Evolutionary conservation across 2,113 vertebrate species (phyloP).

Genomic region (Cebus imitator): DNA sequence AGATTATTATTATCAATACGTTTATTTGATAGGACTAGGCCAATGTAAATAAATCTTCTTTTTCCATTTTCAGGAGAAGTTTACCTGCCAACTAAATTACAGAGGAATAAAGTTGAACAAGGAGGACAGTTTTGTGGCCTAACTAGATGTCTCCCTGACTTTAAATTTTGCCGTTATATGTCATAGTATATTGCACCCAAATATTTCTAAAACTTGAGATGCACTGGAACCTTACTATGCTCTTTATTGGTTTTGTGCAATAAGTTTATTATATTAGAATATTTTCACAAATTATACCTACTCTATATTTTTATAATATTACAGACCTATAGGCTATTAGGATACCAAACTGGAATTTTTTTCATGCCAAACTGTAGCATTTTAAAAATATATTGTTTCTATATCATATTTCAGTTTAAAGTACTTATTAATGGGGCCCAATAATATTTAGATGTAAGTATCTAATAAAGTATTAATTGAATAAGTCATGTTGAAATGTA

Average conservation of each 20-base stretch:
- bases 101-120: constrained; percentile 2
- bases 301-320: neutral
- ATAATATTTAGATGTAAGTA: neutral
- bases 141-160: neutral
- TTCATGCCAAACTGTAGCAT: neutral
- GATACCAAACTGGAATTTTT: neutral
- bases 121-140: neutral
- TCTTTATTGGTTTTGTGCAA: neutral
- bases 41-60: neutral
- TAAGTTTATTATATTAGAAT: neutral
- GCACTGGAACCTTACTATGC: neutral
- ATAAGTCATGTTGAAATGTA: constrained; percentile 31
- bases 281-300: neutral
- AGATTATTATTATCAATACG: neutral
- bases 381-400: constrained; percentile 27
- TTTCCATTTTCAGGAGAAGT: constrained; percentile 19
- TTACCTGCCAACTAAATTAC: neutral
- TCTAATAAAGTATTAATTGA: constrained; percentile 2
- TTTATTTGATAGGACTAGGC: neutral
- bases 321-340: neutral
- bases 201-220: neutral
- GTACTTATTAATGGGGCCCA: neutral
- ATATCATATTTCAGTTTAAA: constrained; percentile 41
- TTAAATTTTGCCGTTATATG: neutral
- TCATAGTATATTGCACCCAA: neutral